phyloP scores from a whole-genome alignment of 2,888 invertebrate species.

The Mimumesa dahlbomi region DNA sequence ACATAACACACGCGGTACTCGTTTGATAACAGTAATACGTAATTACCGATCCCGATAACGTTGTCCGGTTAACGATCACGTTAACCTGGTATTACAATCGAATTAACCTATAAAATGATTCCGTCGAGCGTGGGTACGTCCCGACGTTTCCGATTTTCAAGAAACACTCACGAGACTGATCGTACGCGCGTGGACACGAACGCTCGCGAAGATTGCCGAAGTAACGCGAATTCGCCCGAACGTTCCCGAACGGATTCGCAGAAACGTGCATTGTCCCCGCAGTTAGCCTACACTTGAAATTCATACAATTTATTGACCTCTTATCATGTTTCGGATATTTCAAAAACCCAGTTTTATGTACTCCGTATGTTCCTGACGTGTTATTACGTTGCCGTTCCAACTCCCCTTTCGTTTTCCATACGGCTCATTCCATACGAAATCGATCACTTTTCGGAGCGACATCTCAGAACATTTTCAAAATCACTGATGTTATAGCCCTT shows the following conservation, averaged over 20 bases:
- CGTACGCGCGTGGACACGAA: conserved; percentile 28
- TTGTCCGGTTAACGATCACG: too few species aligned
- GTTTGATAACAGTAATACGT: too few species aligned
- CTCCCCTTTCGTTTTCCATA: too few species aligned
- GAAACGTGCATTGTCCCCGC: background rate
- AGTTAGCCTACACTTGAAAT: background rate
- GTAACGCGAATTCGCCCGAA: conserved; percentile 12
- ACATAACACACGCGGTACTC: background rate
- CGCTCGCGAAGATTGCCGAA: conserved; percentile 26
- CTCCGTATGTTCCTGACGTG: conserved; percentile 12
- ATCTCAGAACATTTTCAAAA: too few species aligned
- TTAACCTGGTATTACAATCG: too few species aligned
- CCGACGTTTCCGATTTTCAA: conserved; percentile 38
- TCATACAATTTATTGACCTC: conserved; percentile 14
- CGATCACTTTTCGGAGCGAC: too few species aligned
- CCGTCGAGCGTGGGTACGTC: conserved; percentile 9
- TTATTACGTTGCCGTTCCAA: background rate
- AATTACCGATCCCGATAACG: too few species aligned
- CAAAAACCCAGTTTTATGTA: conserved; percentile 10
- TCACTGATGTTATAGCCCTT: too few species aligned
- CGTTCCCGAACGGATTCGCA: conserved; percentile 10
- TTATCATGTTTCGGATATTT: conserved; percentile 13
- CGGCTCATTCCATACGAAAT: too few species aligned
- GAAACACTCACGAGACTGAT: conserved; percentile 27
- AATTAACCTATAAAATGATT: background rate